Evolutionary conservation across 2,888 invertebrate genomes (phyloP), one percentile per base, ranked within the genome.

Genomic region (Drosophila mulleri): DNA sequence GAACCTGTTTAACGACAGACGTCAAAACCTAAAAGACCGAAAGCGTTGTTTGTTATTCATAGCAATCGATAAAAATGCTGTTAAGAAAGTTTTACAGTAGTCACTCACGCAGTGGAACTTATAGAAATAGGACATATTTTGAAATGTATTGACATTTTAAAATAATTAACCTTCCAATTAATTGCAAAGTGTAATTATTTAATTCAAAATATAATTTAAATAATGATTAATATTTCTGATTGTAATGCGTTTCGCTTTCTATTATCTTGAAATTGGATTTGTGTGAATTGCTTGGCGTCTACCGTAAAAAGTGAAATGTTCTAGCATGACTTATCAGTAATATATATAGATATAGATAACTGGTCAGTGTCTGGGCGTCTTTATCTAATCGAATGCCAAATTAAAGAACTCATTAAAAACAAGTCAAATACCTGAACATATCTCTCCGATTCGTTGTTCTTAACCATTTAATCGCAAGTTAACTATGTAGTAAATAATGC

Each of bases 321-420:
- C 8, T 7, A 8, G 14, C 50, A 32, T 32, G 35, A 18, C 26
- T 44, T 59, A 76, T 61, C 57, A 26, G 23, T 44, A 4, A 7
- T 16, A 44, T 11, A 41, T 5, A 7, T 16, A 6, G 16, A 47
- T 16, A 12, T 29, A 41, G 35, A 52, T 61, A 41, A 53, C 18
- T 26, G 32, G 14, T 1, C 32, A 37, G 14, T 9, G 32, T 9
- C 23, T 20, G 16, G 8, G 1, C 9, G 48, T 16, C 32, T 39
- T 35, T 75, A 66, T 79, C 80, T 63, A 35, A 75, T 79, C 80
- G 16, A 23, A 26, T 53, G 57, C 29, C 65, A 53, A 47, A 58
- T 32, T 69, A 54, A 68, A 32, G 35, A 37, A 9, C 4, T 35
- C 16, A 44, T 63, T 64, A 35, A 59, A 29, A 35, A 48, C 16